Percentiles rank a stretch among this genome's conserved stretches.
phyloP scores from a whole-genome alignment of 2,797 vertebrate genomes.

The Dermochelys coriacea region DNA sequence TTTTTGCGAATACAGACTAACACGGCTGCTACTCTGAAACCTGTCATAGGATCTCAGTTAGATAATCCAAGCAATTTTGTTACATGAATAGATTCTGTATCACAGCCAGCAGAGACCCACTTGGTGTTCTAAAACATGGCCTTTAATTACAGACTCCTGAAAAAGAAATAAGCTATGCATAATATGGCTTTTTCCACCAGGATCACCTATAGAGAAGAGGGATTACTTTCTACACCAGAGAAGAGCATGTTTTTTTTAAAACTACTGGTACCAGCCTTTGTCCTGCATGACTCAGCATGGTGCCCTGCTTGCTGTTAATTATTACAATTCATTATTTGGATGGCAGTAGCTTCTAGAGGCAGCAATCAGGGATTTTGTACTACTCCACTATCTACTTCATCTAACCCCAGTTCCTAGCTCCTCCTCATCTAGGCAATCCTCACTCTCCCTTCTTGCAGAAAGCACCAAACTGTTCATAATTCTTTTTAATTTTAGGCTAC shows the following conservation, averaged over 20 bases:
- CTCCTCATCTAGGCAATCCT: neutral
- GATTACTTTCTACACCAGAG: slow-evolving; percentile 32
- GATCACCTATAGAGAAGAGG: slow-evolving; percentile 54
- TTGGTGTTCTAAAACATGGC: neutral
- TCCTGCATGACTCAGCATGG: slow-evolving; percentile 21
- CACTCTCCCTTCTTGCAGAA: neutral
- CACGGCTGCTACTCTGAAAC: too few relatives aligned
- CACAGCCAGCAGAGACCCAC: slow-evolving; percentile 28
- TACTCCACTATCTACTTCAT: neutral
- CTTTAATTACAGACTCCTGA: slow-evolving; percentile 47
- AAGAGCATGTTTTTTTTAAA: slow-evolving; percentile 1
- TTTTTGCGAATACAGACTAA: too few relatives aligned
- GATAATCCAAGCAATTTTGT: neutral
- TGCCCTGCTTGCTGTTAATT: neutral
- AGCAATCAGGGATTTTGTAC: neutral
- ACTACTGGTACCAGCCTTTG: slow-evolving; percentile 22
- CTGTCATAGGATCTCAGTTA: slow-evolving; percentile 28
- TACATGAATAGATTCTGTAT: slow-evolving; percentile 33
- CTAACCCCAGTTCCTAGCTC: neutral
- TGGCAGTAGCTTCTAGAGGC: neutral
- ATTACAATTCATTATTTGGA: neutral
- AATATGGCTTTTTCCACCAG: slow-evolving; percentile 37
- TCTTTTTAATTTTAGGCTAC: neutral
- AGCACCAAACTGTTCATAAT: neutral
- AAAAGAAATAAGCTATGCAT: slow-evolving; percentile 42